Evolutionary conservation across 2,888 invertebrate genomes (phyloP), one percentile per base, ranked within the genome.

Genomic region (Oxytorus armatus): DNA sequence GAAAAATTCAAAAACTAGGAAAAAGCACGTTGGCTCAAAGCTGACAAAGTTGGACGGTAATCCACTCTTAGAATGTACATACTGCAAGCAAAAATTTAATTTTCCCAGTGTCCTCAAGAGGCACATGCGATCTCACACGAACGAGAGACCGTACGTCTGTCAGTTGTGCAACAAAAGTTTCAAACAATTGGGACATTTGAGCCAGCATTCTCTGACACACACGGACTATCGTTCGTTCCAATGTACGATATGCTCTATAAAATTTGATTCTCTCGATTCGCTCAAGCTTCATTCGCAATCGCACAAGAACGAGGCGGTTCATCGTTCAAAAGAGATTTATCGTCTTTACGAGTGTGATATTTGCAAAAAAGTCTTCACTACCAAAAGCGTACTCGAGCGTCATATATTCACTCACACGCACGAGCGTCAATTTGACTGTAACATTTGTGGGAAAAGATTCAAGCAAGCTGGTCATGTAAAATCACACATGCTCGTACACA

Each of bases 311-410:
- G 82, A 85, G 3, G 73, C 81, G 0, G n/a, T 63, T 5, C 70
- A 70, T 16, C 65, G 76, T 11, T 49, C 70, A 10, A 77, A 76
- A 16, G 84, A 85, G 0, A 63, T 79, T 10, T 84, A 84, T 57
- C 88, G 89, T 18, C 89, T 89, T 0, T 89, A 87, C 74, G 88
- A 89, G 16, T 94, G 94, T 76, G 93, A 93, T 0, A 91, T 86
- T 10, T 94, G 94, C 70, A 91, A 92, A 5, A 94, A 94, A 86
- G 89, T 93, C 0, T 94, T 93, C 68, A 91, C 92, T 0, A 93
- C 93, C 0, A 92, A 91, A 33, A 93, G 93, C 82, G 93, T 93
- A 21, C 92, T 93, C 72, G 93, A 94, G 76, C 90, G 92, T 59
- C 93, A 93, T 0, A 92, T 91, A 0, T 93, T 93, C 0, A 93